Evolutionary conservation across 2,797 vertebrate species (phyloP).

Genomic region (Cyclura pinguis): DNA sequence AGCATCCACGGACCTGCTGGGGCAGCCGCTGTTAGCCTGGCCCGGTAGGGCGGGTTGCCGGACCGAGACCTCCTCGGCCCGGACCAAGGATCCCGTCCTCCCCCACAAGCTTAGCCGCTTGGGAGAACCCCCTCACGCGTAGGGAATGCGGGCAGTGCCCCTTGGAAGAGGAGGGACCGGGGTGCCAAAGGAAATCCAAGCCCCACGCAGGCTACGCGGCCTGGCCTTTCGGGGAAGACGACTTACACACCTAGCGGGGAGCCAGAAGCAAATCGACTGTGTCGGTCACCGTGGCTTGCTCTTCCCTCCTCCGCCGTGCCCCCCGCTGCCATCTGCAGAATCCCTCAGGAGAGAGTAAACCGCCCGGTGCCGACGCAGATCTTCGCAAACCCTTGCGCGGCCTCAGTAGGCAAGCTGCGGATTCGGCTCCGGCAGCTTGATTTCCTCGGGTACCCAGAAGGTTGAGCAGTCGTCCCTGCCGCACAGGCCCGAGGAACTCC

Average conservation of each 20-base stretch:
- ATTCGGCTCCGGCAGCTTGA: background rate
- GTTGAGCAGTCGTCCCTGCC: too few species aligned
- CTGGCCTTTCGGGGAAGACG: conserved; percentile 43
- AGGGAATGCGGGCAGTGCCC: too few species aligned
- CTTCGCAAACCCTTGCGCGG: background rate
- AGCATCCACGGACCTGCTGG: background rate
- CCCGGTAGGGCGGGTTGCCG: background rate
- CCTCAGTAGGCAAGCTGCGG: too few species aligned
- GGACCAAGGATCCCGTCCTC: too few species aligned
- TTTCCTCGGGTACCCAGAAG: background rate
- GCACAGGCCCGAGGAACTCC: too few species aligned
- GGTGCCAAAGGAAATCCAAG: conserved; percentile 17
- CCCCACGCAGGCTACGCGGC: background rate
- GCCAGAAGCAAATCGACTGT: conserved; percentile 31
- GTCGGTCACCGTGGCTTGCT: conserved; percentile 13
- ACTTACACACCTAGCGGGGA: background rate
- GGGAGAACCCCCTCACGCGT: too few species aligned
- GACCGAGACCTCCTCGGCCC: background rate
- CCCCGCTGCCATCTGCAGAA: conserved; percentile 63
- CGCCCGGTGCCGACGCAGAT: background rate
- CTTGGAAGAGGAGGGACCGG: background rate
- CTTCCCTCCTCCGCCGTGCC: conserved; percentile 25
- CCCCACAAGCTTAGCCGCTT: too few species aligned
- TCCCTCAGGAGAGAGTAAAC: conserved; percentile 41
- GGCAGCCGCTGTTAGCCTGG: too few species aligned